A percentile compares a stretch with the other conserved stretches of the same genome.
These are phyloP conservation scores for Eristalis pertinax DNA, from an alignment of 2,888 invertebrate species.

Conservation along the genomic window DNA sequence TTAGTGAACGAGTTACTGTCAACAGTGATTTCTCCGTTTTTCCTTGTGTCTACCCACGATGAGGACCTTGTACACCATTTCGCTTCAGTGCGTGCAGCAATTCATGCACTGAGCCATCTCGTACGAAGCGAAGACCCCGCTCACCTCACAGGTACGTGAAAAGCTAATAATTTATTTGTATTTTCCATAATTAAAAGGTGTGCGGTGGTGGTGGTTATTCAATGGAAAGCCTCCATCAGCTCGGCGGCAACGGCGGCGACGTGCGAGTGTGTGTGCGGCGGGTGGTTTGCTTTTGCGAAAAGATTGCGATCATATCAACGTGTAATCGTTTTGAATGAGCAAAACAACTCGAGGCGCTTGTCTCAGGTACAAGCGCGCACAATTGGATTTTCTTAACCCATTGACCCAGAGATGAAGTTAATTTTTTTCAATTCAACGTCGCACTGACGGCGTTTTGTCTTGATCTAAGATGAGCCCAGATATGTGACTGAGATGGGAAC, in stretches of 20 bases:
- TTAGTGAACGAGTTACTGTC: constrained; percentile 33
- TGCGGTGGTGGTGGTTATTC: constrained; percentile 15
- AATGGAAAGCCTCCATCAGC: constrained; percentile 27
- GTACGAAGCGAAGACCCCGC: constrained; percentile 32
- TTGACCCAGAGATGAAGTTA: constrained; percentile 36
- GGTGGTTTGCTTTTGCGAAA: constrained; percentile 10
- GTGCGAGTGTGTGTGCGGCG: background rate
- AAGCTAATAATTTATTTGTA: constrained; percentile 21
- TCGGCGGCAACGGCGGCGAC: background rate
- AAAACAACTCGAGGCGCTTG: constrained; percentile 17
- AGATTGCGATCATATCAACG: constrained; percentile 35
- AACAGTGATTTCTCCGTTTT: constrained; percentile 35
- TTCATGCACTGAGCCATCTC: constrained; percentile 42
- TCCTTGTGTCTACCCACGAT: background rate
- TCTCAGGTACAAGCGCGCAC: constrained; percentile 22
- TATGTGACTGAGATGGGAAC: background rate
- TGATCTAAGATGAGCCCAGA: constrained; percentile 4
- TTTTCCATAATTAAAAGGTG: constrained; percentile 62
- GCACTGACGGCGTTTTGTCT: constrained; percentile 34
- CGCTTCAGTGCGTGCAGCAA: constrained; percentile 47
- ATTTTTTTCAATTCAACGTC: constrained; percentile 24
- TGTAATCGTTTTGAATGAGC: constrained; percentile 5
- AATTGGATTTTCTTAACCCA: constrained; percentile 54
- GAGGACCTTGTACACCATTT: constrained; percentile 39
- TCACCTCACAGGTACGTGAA: constrained; percentile 45